Evolutionary conservation across 1,140 invertebrate species (phyloP).

Genomic region (Cherax destructor): DNA sequence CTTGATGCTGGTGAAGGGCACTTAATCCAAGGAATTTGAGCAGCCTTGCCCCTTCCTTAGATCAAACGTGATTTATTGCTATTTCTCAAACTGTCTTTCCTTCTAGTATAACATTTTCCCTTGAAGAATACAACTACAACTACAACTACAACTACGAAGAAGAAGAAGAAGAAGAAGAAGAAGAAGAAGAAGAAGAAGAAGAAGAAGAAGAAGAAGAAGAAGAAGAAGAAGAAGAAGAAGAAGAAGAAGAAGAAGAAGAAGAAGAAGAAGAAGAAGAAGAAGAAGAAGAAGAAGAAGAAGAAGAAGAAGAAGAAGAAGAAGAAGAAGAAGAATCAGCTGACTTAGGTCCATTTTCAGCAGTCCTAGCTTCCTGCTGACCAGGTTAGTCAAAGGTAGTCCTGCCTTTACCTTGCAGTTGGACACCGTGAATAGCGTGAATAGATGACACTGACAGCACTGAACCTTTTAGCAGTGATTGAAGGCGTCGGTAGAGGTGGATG

Average conservation of each 20-base stretch:
- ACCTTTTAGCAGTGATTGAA: conserved; percentile 52
- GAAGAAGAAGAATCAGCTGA: no score
- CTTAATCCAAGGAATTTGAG: no score
- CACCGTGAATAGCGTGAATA: conserved; percentile 31
- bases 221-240: neutral
- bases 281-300: neutral
- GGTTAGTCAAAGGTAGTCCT: conserved; percentile 3
- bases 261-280: neutral
- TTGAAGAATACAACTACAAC: no score
- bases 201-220: neutral
- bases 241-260: neutral
- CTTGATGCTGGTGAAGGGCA: no score
- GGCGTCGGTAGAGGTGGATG: conserved; percentile 32
- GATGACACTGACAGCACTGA: conserved; percentile 35
- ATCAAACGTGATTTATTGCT: no score
- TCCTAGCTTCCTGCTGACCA: neutral
- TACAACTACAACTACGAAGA: no score
- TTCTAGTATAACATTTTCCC: no score
- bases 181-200: neutral
- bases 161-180: no score
- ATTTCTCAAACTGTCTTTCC: no score
- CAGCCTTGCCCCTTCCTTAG: no score
- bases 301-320: neutral
- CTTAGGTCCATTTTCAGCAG: conserved; percentile 14
- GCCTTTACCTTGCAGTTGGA: conserved; percentile 15